Evolutionary conservation across 2,888 invertebrate genomes (phyloP), one percentile per base, ranked within the genome.

Genomic region (Ochropacha duplaris): DNA sequence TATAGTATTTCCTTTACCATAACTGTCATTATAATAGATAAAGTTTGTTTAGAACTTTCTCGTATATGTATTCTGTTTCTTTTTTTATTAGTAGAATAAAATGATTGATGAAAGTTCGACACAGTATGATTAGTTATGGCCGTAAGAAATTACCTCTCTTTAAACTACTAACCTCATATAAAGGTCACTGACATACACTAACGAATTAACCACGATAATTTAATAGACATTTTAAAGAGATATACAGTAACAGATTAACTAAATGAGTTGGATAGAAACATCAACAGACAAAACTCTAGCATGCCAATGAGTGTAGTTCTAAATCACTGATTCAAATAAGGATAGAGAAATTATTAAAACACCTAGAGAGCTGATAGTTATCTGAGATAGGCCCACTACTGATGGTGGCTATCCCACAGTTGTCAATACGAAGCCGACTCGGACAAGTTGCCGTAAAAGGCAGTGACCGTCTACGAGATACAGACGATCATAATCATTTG

Each of bases 371-470:
- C 68, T 65, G 84, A 87, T 88, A 85, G 83, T 80, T 85, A 87
- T 88, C 84, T 77, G 69, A 69, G 73, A 73, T 74, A 71, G 75
- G 66, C 71, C 71, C 75, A 79, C n/a, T 76, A 73, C 77, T 79
- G 82, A 79, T 78, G 83, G 78, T 73, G 79, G 83, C 83, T 87
- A 90, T 90, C 90, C 87, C 91, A 91, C 89, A 92, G 90, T 87
- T 87, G 91, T 90, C 88, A 88, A 86, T 86, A 81, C 82, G 72
- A 72, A 79, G 76, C 66, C 78, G 76, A 78, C 70, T 74, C 79
- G 81, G 75, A 68, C 91, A 86, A 81, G 88, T 83, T 92, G 73
- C 91, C 92, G 73, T 92, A 92, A 81, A 92, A 79, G 92, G 92
- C 72, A 72, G 78, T 71, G 78, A 79, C 76, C 76, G 78, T 79